These are phyloP conservation scores for Meliscaeva auricollis DNA, from an alignment of 2,888 invertebrate species.

Conservation along the genomic window DNA sequence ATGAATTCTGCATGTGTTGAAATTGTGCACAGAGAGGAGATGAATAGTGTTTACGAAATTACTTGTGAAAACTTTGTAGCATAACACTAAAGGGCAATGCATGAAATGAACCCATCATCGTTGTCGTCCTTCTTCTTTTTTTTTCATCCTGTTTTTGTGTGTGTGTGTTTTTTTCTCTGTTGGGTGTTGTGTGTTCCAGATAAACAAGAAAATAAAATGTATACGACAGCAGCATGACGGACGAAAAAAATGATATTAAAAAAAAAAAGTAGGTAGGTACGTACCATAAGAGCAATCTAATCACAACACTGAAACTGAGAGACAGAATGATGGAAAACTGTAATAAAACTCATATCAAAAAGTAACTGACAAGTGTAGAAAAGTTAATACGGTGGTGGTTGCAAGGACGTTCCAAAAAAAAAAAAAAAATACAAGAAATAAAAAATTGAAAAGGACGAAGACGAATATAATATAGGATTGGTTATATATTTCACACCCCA, in stretches of 20 bases:
- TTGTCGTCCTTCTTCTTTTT: conserved; percentile 3
- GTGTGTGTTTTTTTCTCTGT: background rate
- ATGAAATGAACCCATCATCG: conserved; percentile 41
- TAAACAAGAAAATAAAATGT: conserved; percentile 39
- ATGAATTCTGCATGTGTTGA: background rate
- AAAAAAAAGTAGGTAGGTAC: conserved; percentile 3
- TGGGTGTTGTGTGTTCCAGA: conserved; percentile 18
- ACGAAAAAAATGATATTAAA: conserved; percentile 32
- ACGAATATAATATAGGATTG: background rate
- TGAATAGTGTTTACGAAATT: conserved; percentile 60
- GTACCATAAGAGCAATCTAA: conserved; percentile 46
- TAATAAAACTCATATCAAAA: conserved; percentile 75
- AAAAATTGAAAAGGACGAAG: conserved; percentile 12
- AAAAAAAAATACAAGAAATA: background rate
- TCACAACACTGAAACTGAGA: conserved; percentile 56
- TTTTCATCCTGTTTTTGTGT: conserved; percentile 31
- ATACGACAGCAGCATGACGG: conserved; percentile 22
- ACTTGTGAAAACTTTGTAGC: conserved; percentile 55
- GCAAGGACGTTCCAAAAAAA: conserved; percentile 16
- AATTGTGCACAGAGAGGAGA: conserved; percentile 16
- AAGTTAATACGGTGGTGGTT: conserved; percentile 42
- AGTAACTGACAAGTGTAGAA: conserved; percentile 64
- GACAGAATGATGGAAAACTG: conserved; percentile 73
- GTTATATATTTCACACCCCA: background rate
- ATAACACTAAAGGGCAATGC: conserved; percentile 40